Conservation (phyloP, 2,888 invertebrate genomes). For the Patella caerulea region DNA sequence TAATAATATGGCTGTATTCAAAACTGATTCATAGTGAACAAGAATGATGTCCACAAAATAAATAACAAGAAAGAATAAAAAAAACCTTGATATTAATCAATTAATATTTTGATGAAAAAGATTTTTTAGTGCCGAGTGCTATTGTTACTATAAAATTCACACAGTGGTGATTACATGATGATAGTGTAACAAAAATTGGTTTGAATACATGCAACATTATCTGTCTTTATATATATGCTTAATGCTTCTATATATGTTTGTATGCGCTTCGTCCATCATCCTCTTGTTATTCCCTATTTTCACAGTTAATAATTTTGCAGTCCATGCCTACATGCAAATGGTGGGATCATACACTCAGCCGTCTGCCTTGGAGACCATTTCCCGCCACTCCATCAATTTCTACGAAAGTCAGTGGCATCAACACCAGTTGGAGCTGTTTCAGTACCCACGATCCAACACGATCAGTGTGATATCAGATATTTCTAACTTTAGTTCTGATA, state of each 20-base stretch:
- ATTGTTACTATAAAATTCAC: too few relatives aligned
- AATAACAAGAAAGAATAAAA: too few relatives aligned
- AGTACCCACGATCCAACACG: slow-evolving; percentile 67
- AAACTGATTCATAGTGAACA: too few relatives aligned
- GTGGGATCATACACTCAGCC: slow-evolving; percentile 86
- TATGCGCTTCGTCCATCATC: neutral
- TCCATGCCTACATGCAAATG: slow-evolving; percentile 97
- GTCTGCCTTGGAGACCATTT: slow-evolving; percentile 82
- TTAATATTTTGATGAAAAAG: too few relatives aligned
- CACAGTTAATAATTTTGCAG: slow-evolving; percentile 68
- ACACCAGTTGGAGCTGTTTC: slow-evolving; percentile 68
- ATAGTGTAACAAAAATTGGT: too few relatives aligned
- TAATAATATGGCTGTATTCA: too few relatives aligned
- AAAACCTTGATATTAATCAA: too few relatives aligned
- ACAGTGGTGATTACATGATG: too few relatives aligned
- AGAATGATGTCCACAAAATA: too few relatives aligned
- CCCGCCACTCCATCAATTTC: slow-evolving; percentile 84
- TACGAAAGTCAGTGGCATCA: slow-evolving; percentile 77
- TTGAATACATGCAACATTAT: too few relatives aligned
- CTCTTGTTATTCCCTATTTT: neutral
- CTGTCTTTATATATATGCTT: neutral
- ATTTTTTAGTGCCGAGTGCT: too few relatives aligned
- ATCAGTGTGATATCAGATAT: slow-evolving; percentile 66
- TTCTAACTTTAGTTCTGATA: slow-evolving; percentile 50
- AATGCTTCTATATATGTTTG: neutral